A percentile compares a stretch with the other conserved stretches of the same genome.
Evolutionary conservation across 2,888 invertebrate species (phyloP).

Genomic region (Frankliniella intonsa): DNA sequence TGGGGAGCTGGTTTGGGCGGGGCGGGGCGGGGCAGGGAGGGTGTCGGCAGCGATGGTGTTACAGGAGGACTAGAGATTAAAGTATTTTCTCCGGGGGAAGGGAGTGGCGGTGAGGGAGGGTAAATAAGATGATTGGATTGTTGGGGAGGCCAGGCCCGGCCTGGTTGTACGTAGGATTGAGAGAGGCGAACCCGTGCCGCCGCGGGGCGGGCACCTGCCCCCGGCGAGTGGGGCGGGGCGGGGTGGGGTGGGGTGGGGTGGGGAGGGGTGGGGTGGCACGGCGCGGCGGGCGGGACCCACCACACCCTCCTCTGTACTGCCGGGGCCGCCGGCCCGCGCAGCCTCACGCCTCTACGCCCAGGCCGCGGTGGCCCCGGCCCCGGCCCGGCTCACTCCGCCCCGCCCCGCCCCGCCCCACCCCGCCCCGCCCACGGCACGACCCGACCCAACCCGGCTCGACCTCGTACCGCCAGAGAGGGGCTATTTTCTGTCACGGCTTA

Average conservation of each 20-base stretch:
- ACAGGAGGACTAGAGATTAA: no score
- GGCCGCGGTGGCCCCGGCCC: no score
- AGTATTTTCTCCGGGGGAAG: no score
- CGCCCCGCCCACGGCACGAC: no score
- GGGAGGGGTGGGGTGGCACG: no score
- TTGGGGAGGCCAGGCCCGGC: neutral
- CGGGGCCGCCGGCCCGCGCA: no score
- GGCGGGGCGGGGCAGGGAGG: neutral
- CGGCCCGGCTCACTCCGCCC: neutral
- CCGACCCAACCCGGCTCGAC: neutral
- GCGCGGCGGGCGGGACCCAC: neutral
- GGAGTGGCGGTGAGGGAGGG: neutral
- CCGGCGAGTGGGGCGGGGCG: neutral
- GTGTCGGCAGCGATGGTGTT: no score
- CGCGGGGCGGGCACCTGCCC: neutral
- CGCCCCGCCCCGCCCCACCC: neutral
- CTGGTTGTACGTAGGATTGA: neutral
- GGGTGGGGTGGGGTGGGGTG: neutral
- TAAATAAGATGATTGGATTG: neutral
- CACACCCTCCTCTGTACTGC: neutral
- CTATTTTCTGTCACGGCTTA: constrained; percentile 19
- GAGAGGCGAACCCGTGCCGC: neutral
- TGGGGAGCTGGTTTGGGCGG: neutral
- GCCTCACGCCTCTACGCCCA: no score
- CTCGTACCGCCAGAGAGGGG: neutral